Base-by-base conservation (phyloP, 2,113 vertebrate species). In the Chionomys nivalis region DNA sequence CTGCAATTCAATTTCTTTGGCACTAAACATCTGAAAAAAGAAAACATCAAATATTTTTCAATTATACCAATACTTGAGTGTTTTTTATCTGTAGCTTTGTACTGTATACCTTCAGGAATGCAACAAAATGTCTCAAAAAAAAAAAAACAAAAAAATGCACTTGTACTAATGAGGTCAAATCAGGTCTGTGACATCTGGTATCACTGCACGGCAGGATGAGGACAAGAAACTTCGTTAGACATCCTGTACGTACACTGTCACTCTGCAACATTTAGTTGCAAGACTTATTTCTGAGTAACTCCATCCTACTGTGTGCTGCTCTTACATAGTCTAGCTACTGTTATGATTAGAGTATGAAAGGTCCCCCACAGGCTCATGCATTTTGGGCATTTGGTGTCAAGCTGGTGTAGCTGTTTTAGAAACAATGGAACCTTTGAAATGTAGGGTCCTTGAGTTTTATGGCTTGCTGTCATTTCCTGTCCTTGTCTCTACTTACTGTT, bases 1-100 rank as follows among this genome's bases (percentile, higher is more conserved):
- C 85, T 99, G 95, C 42, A 98, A 98, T 98, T 99, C 99, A 91
- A 97, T 99, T 98, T 99, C 98, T 98, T 99, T 99, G 90, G 98
- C 97, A 96, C 98, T 99, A 98, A 99, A 98, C 98, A 99, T 98
- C 98, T 98, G 94, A 82, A 97, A 97, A 95, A 21, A 66, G n/a
- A 49, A 83, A 96, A 91, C 65, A 70, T 24, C 42, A 36, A 77
- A 91, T 72, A 94, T 87, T 28, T 65, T 92, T 94, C 31, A 90
- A 17, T 93, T 89, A 52, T 8, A 63, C 4, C 52, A 93, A 73
- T 89, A 86, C 93, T 17, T 87, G 91, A 93, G 70, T 94, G 89
- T 87, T 91, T 94, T 90, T 33, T 89, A 44, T 42, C 66, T 92
- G 39, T 87, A 89, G 83, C 44, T 94, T 93, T 77, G 31, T 89